Base-by-base conservation (phyloP, 1,140 invertebrate genomes). In the Zaprionus vittiger region DNA sequence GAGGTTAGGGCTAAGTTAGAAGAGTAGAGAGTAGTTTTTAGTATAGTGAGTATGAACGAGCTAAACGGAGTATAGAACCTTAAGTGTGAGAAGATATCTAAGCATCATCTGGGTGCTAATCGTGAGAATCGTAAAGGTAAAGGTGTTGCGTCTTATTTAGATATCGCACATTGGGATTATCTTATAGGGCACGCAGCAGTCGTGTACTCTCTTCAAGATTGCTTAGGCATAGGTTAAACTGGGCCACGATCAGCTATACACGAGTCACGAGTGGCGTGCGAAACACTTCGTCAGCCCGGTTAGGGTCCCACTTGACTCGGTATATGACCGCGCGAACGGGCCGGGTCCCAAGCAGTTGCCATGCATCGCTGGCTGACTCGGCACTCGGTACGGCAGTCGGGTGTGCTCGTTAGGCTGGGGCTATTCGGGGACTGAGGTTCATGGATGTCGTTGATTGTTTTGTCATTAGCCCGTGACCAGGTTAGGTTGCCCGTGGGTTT, bases 381-480 rank as follows among this genome's bases (percentile, higher is more conserved):
- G 37, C 56, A 41, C 5, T 60, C n/a, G 70, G 14, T 9, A 34
- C 38, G 20, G 2, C 20, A 17, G 5, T 38, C 15, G 14, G 62
- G 26, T n/a, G 17, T 54, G 41, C 41, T 47, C n/a, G 41, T 47
- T 47, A n/a, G 38, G 38, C 15, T 5, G 38, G 7, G 38, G 38
- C 38, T 5, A 7, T 15, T 26, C 17, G 59, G 47, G 54, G 11
- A 14, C 2, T 26, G 17, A 47, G 28, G 62, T 78, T 65, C 61
- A 60, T 52, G 81, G 72, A 64, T 79, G 68, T 68, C 65, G 72
- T 68, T 79, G 85, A 89, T 89, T 90, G 79, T 90, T 74, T 90
- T 89, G 85, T 90, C 85, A 90, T 89, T 89, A 89, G 84, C 7
- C 28, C 80, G 73, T 79, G 77, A 73, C 81, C 67, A 68, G 37